Conservation (phyloP, 1,140 invertebrate genomes). For the Apis florea region DNA sequence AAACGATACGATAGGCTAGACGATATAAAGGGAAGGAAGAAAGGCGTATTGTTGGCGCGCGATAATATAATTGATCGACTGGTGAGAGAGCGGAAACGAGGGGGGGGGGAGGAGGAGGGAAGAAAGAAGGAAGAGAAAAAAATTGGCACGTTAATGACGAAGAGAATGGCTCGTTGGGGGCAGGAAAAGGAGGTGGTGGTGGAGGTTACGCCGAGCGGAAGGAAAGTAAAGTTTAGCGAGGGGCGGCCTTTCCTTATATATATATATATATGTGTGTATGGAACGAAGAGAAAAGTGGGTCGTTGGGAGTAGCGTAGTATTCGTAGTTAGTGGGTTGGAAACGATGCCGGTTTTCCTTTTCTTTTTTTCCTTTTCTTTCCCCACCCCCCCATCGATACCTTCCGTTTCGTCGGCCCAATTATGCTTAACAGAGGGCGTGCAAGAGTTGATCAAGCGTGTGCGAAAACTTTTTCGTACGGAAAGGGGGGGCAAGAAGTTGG, state of each 20-base stretch:
- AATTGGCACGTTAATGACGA: conserved; percentile 48
- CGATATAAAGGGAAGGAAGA: too few relatives aligned
- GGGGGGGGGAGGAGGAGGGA: not conserved
- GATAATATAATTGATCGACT: too few relatives aligned
- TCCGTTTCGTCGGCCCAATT: conserved; percentile 58
- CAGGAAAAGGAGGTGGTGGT: not conserved
- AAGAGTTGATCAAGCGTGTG: too few relatives aligned
- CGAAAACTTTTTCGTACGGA: too few relatives aligned
- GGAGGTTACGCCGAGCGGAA: conserved; percentile 36
- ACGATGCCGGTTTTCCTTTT: conserved; percentile 54
- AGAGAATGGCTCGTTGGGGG: conserved; percentile 40
- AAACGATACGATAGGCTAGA: too few relatives aligned
- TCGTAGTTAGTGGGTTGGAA: conserved; percentile 53
- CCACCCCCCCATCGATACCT: conserved; percentile 10
- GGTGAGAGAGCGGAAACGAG: too few relatives aligned
- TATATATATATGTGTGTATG: conserved; percentile 9
- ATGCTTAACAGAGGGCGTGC: too few relatives aligned
- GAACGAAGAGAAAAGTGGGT: conserved; percentile 50
- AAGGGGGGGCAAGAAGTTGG: too few relatives aligned
- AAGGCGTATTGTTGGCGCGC: too few relatives aligned
- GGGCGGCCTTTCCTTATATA: conserved; percentile 36
- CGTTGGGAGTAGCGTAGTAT: conserved; percentile 48
- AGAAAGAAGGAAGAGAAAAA: conserved; percentile 1
- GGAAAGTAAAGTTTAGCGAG: conserved; percentile 43
- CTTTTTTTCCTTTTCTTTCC: conserved; percentile 33